Conservation (phyloP, 2,888 invertebrate species). For the Germaria angustata region DNA sequence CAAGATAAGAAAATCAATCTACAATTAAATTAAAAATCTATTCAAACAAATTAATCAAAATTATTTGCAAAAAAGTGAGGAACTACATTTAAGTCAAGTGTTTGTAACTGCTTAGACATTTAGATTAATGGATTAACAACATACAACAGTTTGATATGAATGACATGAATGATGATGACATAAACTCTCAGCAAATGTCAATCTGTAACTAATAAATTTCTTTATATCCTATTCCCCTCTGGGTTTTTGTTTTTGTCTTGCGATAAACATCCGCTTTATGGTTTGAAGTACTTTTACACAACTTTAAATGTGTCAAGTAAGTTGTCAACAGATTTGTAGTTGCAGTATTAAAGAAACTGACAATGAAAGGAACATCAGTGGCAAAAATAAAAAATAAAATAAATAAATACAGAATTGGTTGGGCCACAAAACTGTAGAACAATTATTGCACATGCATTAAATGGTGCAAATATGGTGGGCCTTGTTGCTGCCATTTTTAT, state of each 20-base stretch:
- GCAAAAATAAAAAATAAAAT: neutral
- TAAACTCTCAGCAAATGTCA: conserved; percentile 44
- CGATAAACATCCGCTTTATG: conserved; percentile 16
- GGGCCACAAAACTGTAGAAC: conserved; percentile 1
- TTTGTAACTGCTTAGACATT: neutral
- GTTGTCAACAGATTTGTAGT: conserved; percentile 65
- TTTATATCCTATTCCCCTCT: neutral
- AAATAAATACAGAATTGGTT: too few relatives aligned
- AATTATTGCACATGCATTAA: conserved; percentile 45
- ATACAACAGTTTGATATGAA: conserved; percentile 26
- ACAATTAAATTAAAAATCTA: conserved; percentile 36
- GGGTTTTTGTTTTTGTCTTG: neutral
- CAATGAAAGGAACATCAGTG: conserved; percentile 29
- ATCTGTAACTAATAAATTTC: neutral
- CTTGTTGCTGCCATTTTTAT: conserved; percentile 30
- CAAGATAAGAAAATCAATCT: conserved; percentile 13
- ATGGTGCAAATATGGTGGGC: conserved; percentile 55
- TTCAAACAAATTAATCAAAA: conserved; percentile 39
- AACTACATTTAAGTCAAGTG: neutral
- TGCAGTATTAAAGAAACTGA: conserved; percentile 15
- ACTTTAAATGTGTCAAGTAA: conserved; percentile 65
- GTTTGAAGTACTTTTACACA: conserved; percentile 7
- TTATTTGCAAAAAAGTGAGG: neutral
- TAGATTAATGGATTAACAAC: conserved; percentile 54
- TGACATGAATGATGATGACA: conserved; percentile 51